A percentile compares a stretch with the other conserved stretches of the same genome.
Conservation (phyloP, 2,113 vertebrate genomes). For the Strigops habroptila region DNA sequence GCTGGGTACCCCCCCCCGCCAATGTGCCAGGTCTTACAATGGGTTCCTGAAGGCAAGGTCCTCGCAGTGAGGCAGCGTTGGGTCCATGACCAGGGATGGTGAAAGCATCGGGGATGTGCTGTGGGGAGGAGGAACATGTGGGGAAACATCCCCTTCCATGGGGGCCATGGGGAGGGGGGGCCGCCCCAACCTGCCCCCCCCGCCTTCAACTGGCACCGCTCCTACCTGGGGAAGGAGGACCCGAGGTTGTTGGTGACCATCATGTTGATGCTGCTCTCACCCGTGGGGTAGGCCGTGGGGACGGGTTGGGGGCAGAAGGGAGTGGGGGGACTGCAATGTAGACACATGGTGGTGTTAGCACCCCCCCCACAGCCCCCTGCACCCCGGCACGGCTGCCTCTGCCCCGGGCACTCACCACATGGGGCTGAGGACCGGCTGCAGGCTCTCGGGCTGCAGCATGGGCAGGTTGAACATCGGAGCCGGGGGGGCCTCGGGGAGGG, state of each 20-base stretch:
- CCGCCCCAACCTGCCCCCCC: not conserved
- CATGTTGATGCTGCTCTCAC: not conserved
- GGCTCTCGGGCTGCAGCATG: not conserved
- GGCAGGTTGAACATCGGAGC: not conserved
- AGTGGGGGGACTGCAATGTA: not conserved
- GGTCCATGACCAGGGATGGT: not conserved
- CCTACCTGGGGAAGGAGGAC: slow-evolving; percentile 33
- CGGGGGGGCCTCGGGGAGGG: fast-evolving
- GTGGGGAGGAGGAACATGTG: not conserved
- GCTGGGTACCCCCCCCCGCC: not conserved
- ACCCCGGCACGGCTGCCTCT: not conserved
- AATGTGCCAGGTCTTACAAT: not conserved
- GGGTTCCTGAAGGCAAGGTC: not conserved
- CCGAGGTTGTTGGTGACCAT: not conserved
- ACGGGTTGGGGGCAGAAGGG: not conserved
- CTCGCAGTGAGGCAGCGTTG: not conserved
- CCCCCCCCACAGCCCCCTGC: not conserved
- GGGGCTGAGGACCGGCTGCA: not conserved
- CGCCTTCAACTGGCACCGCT: fast-evolving
- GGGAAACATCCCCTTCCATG: not conserved
- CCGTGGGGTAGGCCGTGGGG: not conserved
- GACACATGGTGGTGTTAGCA: not conserved
- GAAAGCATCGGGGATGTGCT: not conserved
- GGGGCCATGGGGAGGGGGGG: fast-evolving
- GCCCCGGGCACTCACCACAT: not conserved